Percentiles rank a stretch among this genome's conserved stretches.
These are phyloP conservation scores for Sebastes umbrosus DNA, from an alignment of 2,797 vertebrate species.

Conservation along the genomic window DNA sequence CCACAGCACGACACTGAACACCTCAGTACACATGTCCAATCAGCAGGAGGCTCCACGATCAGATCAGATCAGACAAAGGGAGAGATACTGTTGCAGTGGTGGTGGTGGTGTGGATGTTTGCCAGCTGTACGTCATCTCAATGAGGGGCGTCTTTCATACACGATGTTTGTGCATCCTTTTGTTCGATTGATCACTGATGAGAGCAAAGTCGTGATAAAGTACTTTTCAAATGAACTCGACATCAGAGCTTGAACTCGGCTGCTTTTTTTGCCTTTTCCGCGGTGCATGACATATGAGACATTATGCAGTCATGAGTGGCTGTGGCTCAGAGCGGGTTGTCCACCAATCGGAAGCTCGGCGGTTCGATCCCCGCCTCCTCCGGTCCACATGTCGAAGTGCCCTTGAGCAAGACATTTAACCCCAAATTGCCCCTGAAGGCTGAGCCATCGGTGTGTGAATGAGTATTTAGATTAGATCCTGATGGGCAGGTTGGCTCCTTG, in stretches of 20 bases:
- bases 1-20: not conserved
- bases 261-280: not conserved
- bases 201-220: not conserved
- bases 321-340: too few species aligned
- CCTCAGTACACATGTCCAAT: not conserved
- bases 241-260: not conserved
- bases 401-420: too few species aligned
- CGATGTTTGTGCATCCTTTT: not conserved
- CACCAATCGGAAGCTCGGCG: too few species aligned
- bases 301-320: not conserved
- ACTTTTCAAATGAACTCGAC: not conserved
- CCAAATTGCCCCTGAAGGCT: too few species aligned
- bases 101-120: not conserved
- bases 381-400: too few species aligned
- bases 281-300: not conserved
- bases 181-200: not conserved
- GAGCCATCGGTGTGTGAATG: too few species aligned
- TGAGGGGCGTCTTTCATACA: not conserved
- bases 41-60: not conserved
- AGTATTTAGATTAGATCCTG: too few species aligned
- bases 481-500: too few species aligned
- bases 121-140: not conserved
- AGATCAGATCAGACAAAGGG: not conserved
- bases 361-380: too few species aligned
- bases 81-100: not conserved